Base-by-base conservation (phyloP, 2,888 invertebrate species). In the Dicranocentrus wangi region DNA sequence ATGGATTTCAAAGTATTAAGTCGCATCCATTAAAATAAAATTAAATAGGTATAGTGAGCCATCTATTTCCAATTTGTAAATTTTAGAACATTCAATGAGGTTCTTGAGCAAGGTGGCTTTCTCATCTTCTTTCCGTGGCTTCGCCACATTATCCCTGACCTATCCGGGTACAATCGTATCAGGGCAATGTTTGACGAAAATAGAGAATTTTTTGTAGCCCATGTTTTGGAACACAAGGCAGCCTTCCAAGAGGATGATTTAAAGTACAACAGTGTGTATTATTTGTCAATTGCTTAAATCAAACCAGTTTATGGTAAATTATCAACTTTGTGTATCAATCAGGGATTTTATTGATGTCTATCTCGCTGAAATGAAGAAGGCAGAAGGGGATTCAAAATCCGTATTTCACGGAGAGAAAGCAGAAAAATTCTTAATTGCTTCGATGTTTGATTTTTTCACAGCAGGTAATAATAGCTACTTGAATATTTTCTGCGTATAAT, bases 121-220 rank as follows among this genome's bases (percentile, higher is more conserved):
- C 17, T 82, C 2, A 7, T 77, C 2, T 81, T 83, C 17, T 32
- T 66, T 3, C 83, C 83, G 0, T 83, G 81, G 81, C 0, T 81
- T 13, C 19, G 75, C 2, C 65, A 81, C 60, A 63, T 78, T 15
- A 25, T 32, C 32, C 81, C 83, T 1, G 68, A 68, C 1, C 32
- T 28, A 5, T 53, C 70, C 2, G 81, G 81, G 2, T 83, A 43
- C 32, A 58, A 72, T 17, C 23, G n/a, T 25, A 17, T 82, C 0
- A 53, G 47, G 15, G 51, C 25, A 32, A 58, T 60, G 5, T 19
- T 73, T 10, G 60, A 66, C n/a, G 42, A 70, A 2, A 28, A 75
- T 15, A 27, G 42, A 1, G 7, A 7, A 0, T 81, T 71, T 55
- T 81, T 73, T 43, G 63, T 81, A 21, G 60, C 77, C 2, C 17